A percentile compares a stretch with the other conserved stretches of the same genome.
Conservation (phyloP, 1,140 invertebrate species). For the Drosophila cardini region DNA sequence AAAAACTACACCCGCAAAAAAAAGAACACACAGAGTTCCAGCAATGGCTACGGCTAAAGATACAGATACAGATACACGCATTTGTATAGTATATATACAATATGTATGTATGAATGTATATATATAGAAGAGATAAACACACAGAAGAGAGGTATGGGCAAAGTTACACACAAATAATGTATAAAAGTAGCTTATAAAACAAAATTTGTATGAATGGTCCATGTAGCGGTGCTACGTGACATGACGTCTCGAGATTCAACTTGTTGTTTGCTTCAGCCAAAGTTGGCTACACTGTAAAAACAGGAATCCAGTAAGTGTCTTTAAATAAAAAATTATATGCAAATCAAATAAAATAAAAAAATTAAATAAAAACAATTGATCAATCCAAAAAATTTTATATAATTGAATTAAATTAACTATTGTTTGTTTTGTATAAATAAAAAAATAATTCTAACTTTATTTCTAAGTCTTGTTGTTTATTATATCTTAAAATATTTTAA, state of each 20-base stretch:
- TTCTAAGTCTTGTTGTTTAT: no score
- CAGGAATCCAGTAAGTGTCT: no score
- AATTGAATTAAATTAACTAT: no score
- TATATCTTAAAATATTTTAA: no score
- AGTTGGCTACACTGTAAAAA: not conserved
- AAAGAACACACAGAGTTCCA: slow-evolving; percentile 29
- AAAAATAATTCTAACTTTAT: no score
- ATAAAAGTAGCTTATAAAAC: slow-evolving; percentile 82
- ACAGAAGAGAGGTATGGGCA: slow-evolving; percentile 37
- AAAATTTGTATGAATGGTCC: slow-evolving; percentile 83
- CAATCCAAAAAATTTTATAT: no score
- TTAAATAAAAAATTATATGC: no score
- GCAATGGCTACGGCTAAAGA: slow-evolving; percentile 8
- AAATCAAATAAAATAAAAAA: no score
- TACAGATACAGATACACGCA: slow-evolving; percentile 17
- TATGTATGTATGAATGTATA: not conserved
- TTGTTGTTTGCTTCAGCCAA: slow-evolving; percentile 60
- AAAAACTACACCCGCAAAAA: not conserved
- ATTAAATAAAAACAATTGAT: no score
- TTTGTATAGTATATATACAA: slow-evolving; percentile 5
- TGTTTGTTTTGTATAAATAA: no score
- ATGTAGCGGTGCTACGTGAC: slow-evolving; percentile 79
- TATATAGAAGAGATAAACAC: slow-evolving; percentile 22
- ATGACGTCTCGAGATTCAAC: slow-evolving; percentile 76
- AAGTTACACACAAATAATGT: slow-evolving; percentile 82